Percentiles rank a stretch among this genome's conserved stretches.
Evolutionary conservation across 2,113 vertebrate genomes (phyloP).

Genomic region (Thunnus maccoyii): DNA sequence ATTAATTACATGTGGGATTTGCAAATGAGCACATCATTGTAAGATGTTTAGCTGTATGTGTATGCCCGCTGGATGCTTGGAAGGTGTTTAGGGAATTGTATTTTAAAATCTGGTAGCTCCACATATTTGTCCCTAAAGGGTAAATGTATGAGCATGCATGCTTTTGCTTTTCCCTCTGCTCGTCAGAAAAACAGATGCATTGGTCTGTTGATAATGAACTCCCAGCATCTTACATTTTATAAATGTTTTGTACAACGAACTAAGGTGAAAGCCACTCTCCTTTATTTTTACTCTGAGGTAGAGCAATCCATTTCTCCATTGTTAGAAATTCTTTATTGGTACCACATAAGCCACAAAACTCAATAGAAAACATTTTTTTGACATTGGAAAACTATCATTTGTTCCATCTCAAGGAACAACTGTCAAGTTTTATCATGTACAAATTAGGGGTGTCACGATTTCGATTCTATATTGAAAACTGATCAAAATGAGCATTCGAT

Average conservation of each 20-base stretch:
- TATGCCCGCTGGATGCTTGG: constrained; percentile 35
- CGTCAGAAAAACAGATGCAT: neutral
- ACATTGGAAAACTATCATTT: neutral
- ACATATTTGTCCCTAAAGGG: constrained; percentile 43
- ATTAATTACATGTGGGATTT: constrained; percentile 38
- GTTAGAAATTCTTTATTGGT: neutral
- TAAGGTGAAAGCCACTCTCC: neutral
- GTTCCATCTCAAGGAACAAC: neutral
- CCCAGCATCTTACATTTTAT: neutral
- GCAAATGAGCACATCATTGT: constrained; percentile 48
- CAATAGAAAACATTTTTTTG: neutral
- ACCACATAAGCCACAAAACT: neutral
- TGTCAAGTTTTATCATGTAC: too few species aligned
- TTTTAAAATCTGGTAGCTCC: constrained; percentile 29
- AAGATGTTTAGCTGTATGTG: constrained; percentile 32
- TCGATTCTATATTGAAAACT: too few species aligned
- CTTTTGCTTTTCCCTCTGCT: constrained; percentile 16
- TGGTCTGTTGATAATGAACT: constrained; percentile 4
- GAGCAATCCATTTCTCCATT: neutral
- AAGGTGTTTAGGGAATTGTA: constrained; percentile 30
- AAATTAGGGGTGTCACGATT: neutral
- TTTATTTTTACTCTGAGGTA: neutral
- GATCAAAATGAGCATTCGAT: too few species aligned
- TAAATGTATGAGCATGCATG: constrained; percentile 9
- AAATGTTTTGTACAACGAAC: neutral